Evolutionary conservation across 2,113 vertebrate genomes (phyloP).

Genomic region (Neotragus pygmaeus): DNA sequence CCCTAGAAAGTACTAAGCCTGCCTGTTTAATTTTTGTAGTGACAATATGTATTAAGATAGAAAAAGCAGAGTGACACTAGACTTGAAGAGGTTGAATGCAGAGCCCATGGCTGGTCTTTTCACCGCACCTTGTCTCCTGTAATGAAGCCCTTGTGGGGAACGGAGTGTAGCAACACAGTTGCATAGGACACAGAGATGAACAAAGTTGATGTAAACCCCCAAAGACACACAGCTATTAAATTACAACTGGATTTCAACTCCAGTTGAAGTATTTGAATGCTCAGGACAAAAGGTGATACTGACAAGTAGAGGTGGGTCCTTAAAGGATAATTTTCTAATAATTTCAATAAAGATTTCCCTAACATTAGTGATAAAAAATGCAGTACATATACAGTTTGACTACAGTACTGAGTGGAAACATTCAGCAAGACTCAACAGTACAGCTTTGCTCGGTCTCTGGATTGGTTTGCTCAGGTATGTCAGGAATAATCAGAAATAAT

Average conservation of each 20-base stretch:
- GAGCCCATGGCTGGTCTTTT: neutral
- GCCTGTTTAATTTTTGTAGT: neutral
- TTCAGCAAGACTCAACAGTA: rapidly evolving
- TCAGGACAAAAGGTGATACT: neutral
- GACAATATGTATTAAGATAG: neutral
- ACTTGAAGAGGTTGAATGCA: neutral
- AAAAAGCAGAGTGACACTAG: neutral
- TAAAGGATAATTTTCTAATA: too few relatives aligned
- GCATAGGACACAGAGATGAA: too few relatives aligned
- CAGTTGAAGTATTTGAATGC: neutral
- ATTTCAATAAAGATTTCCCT: neutral
- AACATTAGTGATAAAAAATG: rapidly evolving
- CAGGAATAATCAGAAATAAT: neutral
- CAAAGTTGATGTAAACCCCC: neutral
- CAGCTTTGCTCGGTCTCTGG: too few relatives aligned
- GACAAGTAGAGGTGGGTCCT: neutral
- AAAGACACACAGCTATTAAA: neutral
- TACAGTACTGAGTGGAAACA: neutral
- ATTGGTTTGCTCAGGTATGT: neutral
- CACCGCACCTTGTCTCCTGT: neutral
- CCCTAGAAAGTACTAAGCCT: neutral
- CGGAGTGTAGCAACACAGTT: neutral
- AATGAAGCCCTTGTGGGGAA: neutral
- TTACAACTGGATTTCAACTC: neutral
- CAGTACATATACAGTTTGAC: neutral